Base-by-base conservation (phyloP, 2,888 invertebrate genomes). In the Mythimna ferrago region DNA sequence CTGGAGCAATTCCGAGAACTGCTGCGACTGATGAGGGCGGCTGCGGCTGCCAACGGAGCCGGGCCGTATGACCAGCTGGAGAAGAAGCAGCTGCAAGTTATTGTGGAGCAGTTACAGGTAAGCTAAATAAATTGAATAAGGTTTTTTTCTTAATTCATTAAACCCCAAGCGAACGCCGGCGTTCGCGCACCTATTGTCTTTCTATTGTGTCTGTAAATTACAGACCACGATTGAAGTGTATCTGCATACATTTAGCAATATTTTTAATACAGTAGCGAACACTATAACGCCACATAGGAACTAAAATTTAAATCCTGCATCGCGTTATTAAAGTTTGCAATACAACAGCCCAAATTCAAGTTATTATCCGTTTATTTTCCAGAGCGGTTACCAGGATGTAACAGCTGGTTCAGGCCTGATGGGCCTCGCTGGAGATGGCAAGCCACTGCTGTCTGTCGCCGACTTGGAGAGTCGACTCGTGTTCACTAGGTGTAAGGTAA, bases 391-490 rank as follows among this genome's bases (percentile, higher is more conserved):
- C 91, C 97, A 98, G 88, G 98, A 98, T 89, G 98, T 98, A 19
- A 98, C 98, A 0, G 97, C 98, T 10, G 98, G 98, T 77, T 98
- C 98, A 21, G 98, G 98, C 5, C 94, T 98, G 7, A 98, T 98
- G 98, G 98, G 98, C 83, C 97, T 98, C 0, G 97, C 98, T 69
- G 98, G 98, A 21, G 98, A 98, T 89, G 98, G 98, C 0, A 97
- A 98, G 76, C 98, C 98, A 0, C 91, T 98, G 77, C 94, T 98
- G 7, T 98, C 98, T 19, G 97, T 98, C 67, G 98, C 98, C 89
- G 98, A 99, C 92, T 97, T 99, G 82, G 98, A 98, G 92, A 98
- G 98, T 89, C 97, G 98, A 88, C 97, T 99, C 92, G 98, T 99
- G 87, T 99, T 99, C 96, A 98, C 98, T 88, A 98, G 98, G 94